Base-by-base conservation (phyloP, 2,113 vertebrate genomes). In the Oenanthe oenanthe region DNA sequence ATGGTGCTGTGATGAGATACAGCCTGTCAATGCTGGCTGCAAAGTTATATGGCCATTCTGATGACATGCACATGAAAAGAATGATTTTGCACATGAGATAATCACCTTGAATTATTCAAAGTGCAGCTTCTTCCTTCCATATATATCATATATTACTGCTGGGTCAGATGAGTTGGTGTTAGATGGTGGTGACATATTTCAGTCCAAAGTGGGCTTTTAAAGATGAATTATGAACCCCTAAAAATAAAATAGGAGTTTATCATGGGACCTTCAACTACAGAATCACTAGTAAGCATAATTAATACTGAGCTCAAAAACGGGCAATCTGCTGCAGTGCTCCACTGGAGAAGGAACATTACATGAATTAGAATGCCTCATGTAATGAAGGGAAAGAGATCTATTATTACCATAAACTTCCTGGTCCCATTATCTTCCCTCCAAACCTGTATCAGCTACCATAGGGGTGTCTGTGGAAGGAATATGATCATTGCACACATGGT, bases 31-130 rank as follows among this genome's bases (percentile, higher is more conserved):
- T 92, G 78, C 42, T 61, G 34, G 70, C 17, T 80, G 75, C 75
- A 34, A 74, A 74, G 60, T 88, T 73, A 85, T 70, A 63, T 34
- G 63, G 72, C 72, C 45, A 67, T 94, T 94, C 75, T 75, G 90
- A 88, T 90, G 90, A 88, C 82, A 93, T 53, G 82, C 82, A 84
- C 85, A 61, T 86, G 90, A 92, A 81, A 93, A 94, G 89, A 94
- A 95, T 94, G 72, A 92, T 94, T 96, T 92, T 96, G 81, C 92
- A 92, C 79, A 90, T 80, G 57, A 82, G 63, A 77, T 94, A 96
- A 96, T 96, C 93, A 90, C 78, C 93, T 94, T 96, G 93, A 96
- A 96, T 96, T 96, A 96, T 96, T 90, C 94, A 96, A 96, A 96
- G 90, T 61, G 88, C 68, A 63, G 63, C 48, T 74, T 86, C 78